Percentiles rank a stretch among this genome's conserved stretches.
Evolutionary conservation across 2,888 invertebrate species (phyloP).

Genomic region (Steinernema hermaphroditum): DNA sequence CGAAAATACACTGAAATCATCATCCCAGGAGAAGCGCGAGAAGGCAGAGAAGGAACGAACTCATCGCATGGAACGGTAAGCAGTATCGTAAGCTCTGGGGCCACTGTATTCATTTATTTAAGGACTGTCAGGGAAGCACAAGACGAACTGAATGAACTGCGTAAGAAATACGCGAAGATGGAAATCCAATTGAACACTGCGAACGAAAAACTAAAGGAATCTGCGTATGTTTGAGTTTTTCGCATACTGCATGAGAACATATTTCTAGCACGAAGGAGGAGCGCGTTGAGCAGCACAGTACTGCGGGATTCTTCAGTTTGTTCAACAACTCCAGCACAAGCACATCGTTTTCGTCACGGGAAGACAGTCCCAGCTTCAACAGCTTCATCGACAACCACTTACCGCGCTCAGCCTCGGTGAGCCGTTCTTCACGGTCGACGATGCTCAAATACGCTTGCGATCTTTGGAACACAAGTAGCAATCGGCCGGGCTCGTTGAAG

Average conservation of each 20-base stretch:
- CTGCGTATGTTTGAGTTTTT: background rate
- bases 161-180: background rate
- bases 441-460: background rate
- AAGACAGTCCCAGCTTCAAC: slow-evolving; percentile 7
- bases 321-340: background rate
- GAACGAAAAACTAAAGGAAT: background rate
- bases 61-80: background rate
- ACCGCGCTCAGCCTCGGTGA: too few species aligned
- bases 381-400: slow-evolving; percentile 2
- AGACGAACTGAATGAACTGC: background rate
- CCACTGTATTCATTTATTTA: too few species aligned
- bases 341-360: slow-evolving; percentile 13
- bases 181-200: background rate
- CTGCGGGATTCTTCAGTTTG: too few species aligned
- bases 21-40: slow-evolving; percentile 4
- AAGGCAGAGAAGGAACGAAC: background rate
- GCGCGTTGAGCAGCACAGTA: too few species aligned
- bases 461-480: background rate
- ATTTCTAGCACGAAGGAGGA: too few species aligned
- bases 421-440: background rate
- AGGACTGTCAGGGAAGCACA: background rate
- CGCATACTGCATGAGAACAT: too few species aligned
- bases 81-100: too few species aligned
- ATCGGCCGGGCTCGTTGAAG: slow-evolving; percentile 1
- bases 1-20: background rate